Evolutionary conservation across 2,888 invertebrate species (phyloP), one percentile per base, ranked within the genome.

Genomic region (Dasysyrphus tricinctus): DNA sequence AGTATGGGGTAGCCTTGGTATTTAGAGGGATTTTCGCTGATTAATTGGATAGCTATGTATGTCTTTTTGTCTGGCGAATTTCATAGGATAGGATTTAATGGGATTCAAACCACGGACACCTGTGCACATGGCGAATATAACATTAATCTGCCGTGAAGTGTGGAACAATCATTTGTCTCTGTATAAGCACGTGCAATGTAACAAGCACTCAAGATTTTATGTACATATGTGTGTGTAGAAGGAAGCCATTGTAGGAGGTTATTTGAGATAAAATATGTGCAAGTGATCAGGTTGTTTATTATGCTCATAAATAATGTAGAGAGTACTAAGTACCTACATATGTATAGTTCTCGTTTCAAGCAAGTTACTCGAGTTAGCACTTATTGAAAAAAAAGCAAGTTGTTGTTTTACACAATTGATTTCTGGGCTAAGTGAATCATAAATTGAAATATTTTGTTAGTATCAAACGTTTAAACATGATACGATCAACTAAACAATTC

Each of bases 1-100:
- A 42, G 24, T 37, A 56, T 57, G 54, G 61, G 29, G 54, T 37
- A 29, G 39, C 34, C n/a, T 63, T 76, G 54, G 72, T 57, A 72
- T 72, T 77, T 57, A 51, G 56, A 49, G 69, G 80, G 72, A 80
- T 80, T 80, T 80, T 67, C 56, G 19, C 72, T 80, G 75, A 80
- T 70, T 80, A 79, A 75, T 79, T 79, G 65, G 75, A 80, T 70
- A 59, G 56, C 65, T 78, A 51, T 69, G 78, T 78, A 51, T 69
- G 78, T 74, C 37, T 59, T 69, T 12, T 56, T 54, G 83, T 59
- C 57, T 78, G 42, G 61, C 8, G 61, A 47, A 67, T 73, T 78
- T 67, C 32, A 37, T 51, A 70, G 65, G 6, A 32, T 44, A 57
- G 42, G 42, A 75, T 79, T 79, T 78, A 73, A 59, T 73, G 56